Conservation (phyloP, 1,140 invertebrate species). For the Tetramorium simillimum region DNA sequence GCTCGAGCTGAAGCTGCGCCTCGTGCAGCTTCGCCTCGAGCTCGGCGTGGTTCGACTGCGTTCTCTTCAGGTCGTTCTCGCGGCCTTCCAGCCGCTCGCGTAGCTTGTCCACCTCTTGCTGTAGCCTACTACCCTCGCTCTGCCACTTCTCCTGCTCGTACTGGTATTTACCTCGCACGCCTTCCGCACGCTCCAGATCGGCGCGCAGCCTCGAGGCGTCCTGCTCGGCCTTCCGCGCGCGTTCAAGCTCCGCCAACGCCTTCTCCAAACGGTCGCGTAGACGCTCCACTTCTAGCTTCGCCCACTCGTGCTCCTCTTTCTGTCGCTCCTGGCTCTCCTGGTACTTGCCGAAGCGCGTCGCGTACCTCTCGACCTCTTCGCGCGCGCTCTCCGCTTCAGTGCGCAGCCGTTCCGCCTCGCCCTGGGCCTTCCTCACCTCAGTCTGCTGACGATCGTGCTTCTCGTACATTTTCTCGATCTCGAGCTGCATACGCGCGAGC, state of each 20-base stretch:
- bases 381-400: slow-evolving; percentile 90
- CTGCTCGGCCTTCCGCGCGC: slow-evolving; percentile 89
- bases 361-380: slow-evolving; percentile 91
- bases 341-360: slow-evolving; percentile 91
- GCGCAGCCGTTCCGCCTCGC: slow-evolving; percentile 90
- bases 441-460: slow-evolving; percentile 94
- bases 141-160: slow-evolving; percentile 94
- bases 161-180: slow-evolving; percentile 93
- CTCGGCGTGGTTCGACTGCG: slow-evolving; percentile 88
- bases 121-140: slow-evolving; percentile 86
- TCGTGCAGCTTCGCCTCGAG: slow-evolving; percentile 93
- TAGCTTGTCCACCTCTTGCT: slow-evolving; percentile 89
- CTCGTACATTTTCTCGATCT: slow-evolving; percentile 96
- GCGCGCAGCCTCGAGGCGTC: slow-evolving; percentile 89
- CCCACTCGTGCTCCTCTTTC: slow-evolving; percentile 92
- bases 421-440: slow-evolving; percentile 93
- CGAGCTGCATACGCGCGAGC: slow-evolving; percentile 92
- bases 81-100: slow-evolving; percentile 91
- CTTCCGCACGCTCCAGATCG: slow-evolving; percentile 91
- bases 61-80: slow-evolving; percentile 91
- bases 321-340: slow-evolving; percentile 90
- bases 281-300: slow-evolving; percentile 93
- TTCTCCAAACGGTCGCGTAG: slow-evolving; percentile 94
- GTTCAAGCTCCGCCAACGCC: slow-evolving; percentile 91
- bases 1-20: slow-evolving; percentile 91